A percentile compares a stretch with the other conserved stretches of the same genome.
phyloP scores from a whole-genome alignment of 35 echinoderm and acorn worm species.

The Patiria miniata region DNA sequence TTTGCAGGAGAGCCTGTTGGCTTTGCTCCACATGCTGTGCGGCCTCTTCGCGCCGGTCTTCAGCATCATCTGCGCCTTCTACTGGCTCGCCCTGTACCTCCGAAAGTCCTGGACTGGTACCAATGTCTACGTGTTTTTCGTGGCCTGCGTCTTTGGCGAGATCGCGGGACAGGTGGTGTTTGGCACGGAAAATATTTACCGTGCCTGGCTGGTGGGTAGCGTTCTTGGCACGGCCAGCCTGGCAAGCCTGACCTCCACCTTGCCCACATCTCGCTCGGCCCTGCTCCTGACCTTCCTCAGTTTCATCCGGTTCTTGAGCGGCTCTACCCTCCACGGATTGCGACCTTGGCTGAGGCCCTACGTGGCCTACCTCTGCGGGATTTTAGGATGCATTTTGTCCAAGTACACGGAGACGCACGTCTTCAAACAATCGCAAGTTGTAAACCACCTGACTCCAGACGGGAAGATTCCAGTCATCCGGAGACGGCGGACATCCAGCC shows the following conservation, averaged over 20 bases:
- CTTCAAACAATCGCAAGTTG: slow-evolving; percentile 62
- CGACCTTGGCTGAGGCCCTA: slow-evolving; percentile 84
- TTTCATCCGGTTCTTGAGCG: slow-evolving; percentile 93
- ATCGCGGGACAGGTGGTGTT: slow-evolving; percentile 84
- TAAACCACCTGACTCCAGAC: slow-evolving; percentile 71
- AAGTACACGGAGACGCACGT: slow-evolving; percentile 87
- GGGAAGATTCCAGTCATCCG: slow-evolving; percentile 96
- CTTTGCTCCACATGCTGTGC: slow-evolving; percentile 77
- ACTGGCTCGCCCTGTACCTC: slow-evolving; percentile 93
- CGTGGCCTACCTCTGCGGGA: slow-evolving; percentile 96
- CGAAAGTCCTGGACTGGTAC: slow-evolving; percentile 95
- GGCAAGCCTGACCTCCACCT: slow-evolving; percentile 78
- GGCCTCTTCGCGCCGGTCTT: slow-evolving; percentile 93
- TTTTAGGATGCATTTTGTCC: slow-evolving; percentile 85
- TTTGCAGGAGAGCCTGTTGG: slow-evolving; percentile 78
- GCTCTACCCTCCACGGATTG: slow-evolving; percentile 82
- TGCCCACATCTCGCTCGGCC: slow-evolving; percentile 77
- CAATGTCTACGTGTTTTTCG: slow-evolving; percentile 97
- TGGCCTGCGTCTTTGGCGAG: slow-evolving; percentile 88
- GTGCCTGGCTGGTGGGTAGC: slow-evolving; percentile 79
- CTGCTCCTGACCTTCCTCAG: slow-evolving; percentile 94
- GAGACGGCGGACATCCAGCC: slow-evolving; percentile 76
- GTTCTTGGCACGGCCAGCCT: slow-evolving; percentile 72
- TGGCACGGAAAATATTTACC: slow-evolving; percentile 73
- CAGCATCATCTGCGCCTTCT: slow-evolving; percentile 93